Conservation (phyloP, 2,888 invertebrate species). For the Pristionchus fissidentatus region DNA sequence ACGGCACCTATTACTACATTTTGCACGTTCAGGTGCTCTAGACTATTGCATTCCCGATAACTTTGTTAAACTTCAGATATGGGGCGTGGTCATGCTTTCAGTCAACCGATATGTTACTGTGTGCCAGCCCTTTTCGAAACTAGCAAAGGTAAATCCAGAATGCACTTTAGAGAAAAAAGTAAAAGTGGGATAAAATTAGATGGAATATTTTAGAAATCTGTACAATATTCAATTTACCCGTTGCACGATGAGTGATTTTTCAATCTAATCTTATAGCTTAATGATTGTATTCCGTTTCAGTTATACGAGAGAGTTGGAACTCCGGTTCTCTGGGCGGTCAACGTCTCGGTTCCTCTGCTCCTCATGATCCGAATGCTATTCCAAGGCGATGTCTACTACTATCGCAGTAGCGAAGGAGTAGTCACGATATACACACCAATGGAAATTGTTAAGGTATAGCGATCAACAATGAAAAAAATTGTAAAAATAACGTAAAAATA, state of each 20-base stretch:
- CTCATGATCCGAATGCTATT: not conserved
- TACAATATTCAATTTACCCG: too few relatives aligned
- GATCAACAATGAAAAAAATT: too few relatives aligned
- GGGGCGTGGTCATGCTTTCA: not conserved
- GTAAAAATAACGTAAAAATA: too few relatives aligned
- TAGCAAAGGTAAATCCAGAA: too few relatives aligned
- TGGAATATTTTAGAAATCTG: too few relatives aligned
- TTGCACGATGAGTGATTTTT: too few relatives aligned
- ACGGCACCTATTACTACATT: not conserved
- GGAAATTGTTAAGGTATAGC: not conserved
- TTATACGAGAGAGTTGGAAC: not conserved
- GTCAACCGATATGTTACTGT: conserved; percentile 7
- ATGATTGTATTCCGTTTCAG: too few relatives aligned
- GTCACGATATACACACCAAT: not conserved
- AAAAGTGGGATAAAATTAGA: too few relatives aligned
- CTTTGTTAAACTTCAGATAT: not conserved
- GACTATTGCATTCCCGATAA: not conserved
- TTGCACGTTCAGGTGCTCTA: not conserved
- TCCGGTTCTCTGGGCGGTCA: not conserved
- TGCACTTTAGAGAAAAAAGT: too few relatives aligned
- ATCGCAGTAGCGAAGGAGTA: not conserved
- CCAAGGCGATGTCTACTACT: conserved; percentile 7
- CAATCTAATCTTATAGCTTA: too few relatives aligned
- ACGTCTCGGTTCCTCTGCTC: not conserved
- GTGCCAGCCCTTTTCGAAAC: not conserved